Percentiles rank a stretch among this genome's conserved stretches.
phyloP scores from a whole-genome alignment of 2,113 vertebrate species.

The Chloropsis cyanopogon region DNA sequence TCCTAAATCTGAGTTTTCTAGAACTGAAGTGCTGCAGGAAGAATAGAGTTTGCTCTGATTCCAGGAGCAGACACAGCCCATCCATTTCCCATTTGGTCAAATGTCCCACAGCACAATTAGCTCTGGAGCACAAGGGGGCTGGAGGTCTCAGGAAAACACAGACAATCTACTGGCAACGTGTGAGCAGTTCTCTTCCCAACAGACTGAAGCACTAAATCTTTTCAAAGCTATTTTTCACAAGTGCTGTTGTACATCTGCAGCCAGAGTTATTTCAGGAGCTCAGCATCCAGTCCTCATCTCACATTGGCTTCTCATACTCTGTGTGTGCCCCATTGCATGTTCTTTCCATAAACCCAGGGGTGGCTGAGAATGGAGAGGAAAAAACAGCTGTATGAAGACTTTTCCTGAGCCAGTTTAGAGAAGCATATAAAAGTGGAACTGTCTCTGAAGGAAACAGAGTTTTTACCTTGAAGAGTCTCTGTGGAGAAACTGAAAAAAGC shows the following conservation, averaged over 20 bases:
- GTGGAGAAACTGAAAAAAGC: constrained; percentile 23
- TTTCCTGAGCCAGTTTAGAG: background rate
- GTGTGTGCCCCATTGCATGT: background rate
- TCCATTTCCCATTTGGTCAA: background rate
- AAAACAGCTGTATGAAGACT: background rate
- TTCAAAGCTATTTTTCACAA: constrained; percentile 34
- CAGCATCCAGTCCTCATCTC: background rate
- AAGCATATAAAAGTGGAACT: constrained; percentile 13
- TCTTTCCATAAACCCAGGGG: constrained; percentile 37
- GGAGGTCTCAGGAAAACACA: constrained; percentile 12
- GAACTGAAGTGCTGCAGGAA: background rate
- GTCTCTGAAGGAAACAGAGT: background rate
- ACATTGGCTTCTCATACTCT: background rate
- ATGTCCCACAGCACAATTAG: background rate
- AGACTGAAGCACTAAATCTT: background rate
- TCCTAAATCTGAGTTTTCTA: background rate
- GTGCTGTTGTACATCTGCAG: background rate
- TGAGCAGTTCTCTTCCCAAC: background rate
- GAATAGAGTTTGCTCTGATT: background rate
- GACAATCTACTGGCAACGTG: background rate
- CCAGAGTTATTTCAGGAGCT: constrained; percentile 13
- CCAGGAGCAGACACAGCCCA: background rate
- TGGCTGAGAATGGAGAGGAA: background rate
- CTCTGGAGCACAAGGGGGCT: background rate
- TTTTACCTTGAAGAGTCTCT: background rate